phyloP scores from a whole-genome alignment of 1,140 invertebrate species.

The Pinna nobilis region DNA sequence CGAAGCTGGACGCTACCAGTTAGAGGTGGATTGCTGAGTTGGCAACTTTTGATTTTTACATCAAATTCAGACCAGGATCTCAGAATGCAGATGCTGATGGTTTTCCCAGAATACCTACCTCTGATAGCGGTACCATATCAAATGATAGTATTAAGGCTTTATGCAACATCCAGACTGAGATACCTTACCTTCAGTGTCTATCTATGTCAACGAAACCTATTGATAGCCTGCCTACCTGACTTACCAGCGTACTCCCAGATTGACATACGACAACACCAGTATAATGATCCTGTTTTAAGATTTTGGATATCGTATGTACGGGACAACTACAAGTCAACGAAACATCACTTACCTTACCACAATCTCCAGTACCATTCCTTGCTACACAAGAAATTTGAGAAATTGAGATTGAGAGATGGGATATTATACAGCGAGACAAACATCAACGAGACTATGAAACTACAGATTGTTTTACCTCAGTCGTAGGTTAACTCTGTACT shows the following conservation, averaged over 20 bases:
- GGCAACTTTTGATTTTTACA: conserved; percentile 20
- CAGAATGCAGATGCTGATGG: conserved; percentile 22
- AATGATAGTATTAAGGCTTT: background rate
- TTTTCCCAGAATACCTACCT: background rate
- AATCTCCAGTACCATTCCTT: too few species aligned
- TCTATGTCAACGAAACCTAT: too few species aligned
- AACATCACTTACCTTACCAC: background rate
- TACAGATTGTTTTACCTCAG: conserved; percentile 26
- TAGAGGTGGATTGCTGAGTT: conserved; percentile 34
- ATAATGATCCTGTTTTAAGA: background rate
- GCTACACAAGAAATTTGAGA: background rate
- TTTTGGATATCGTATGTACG: background rate
- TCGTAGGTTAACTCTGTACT: background rate
- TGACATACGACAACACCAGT: too few species aligned
- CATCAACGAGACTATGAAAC: background rate
- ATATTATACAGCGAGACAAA: background rate
- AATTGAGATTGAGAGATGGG: background rate
- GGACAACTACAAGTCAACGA: background rate
- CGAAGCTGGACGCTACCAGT: conserved; percentile 32
- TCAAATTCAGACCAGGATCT: conserved; percentile 29
- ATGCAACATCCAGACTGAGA: background rate
- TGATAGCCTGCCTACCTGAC: too few species aligned
- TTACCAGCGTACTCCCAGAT: too few species aligned
- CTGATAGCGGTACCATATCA: too few species aligned
- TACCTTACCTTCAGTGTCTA: background rate